Percentiles rank a stretch among this genome's conserved stretches.
Evolutionary conservation across 2,888 invertebrate species (phyloP).

Genomic region (Troglohyphantes excavatus): DNA sequence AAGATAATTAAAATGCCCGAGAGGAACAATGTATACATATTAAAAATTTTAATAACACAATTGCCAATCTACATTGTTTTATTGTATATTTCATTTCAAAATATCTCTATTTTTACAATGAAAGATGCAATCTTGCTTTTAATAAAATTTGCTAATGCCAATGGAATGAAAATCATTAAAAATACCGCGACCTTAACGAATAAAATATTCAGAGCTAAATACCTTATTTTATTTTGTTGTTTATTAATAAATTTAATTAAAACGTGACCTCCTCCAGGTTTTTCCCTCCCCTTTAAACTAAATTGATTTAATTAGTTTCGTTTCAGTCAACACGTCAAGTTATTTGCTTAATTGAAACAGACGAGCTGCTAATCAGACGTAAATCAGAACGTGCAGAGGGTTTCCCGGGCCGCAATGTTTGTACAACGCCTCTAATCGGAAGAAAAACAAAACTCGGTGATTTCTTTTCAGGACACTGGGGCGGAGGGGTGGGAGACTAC

Average conservation of each 20-base stretch:
- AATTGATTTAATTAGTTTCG: constrained; percentile 70
- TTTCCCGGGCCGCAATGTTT: constrained; percentile 31
- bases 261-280: constrained; percentile 33
- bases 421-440: constrained; percentile 63
- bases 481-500: background rate
- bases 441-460: constrained; percentile 66
- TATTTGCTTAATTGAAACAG: constrained; percentile 77
- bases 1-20: no score
- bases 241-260: constrained; percentile 72
- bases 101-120: no score
- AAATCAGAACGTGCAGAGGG: constrained; percentile 74
- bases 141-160: background rate
- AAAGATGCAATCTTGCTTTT: no score
- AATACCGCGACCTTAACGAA: constrained; percentile 11
- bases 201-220: constrained; percentile 16
- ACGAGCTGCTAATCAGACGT: constrained; percentile 67
- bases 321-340: constrained; percentile 73
- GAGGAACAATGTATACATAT: no score
- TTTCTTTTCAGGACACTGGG: constrained; percentile 44
- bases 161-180: constrained; percentile 27
- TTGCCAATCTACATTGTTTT: no score
- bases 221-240: constrained; percentile 40
- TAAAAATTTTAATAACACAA: no score
- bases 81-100: no score
- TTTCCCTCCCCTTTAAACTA: constrained; percentile 42